Percentiles rank a stretch among this genome's conserved stretches.
These are phyloP conservation scores for Zele albiditarsus DNA, from an alignment of 2,888 invertebrate species.

Conservation along the genomic window DNA sequence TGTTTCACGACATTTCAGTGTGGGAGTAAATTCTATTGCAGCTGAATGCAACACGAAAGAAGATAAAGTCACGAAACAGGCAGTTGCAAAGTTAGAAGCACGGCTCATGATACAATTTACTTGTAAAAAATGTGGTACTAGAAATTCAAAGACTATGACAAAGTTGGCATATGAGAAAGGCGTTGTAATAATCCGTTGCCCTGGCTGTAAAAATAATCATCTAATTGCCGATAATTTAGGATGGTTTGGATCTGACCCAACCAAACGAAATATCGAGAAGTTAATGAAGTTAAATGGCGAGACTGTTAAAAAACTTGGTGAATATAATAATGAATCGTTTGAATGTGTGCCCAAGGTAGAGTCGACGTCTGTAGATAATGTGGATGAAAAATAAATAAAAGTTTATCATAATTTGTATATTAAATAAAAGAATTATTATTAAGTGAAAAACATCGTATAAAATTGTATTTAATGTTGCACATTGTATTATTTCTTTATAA, in stretches of 20 bases:
- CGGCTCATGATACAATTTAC: constrained; percentile 84
- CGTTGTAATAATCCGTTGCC: constrained; percentile 93
- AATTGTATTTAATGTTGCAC: constrained; percentile 49
- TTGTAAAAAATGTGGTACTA: constrained; percentile 89
- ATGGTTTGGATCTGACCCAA: constrained; percentile 89
- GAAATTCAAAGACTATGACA: constrained; percentile 87
- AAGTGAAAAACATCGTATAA: constrained; percentile 46
- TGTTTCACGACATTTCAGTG: not conserved
- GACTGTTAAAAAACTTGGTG: constrained; percentile 76
- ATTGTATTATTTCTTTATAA: constrained; percentile 30
- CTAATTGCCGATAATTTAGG: constrained; percentile 96
- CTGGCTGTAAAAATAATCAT: constrained; percentile 91
- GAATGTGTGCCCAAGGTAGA: constrained; percentile 74
- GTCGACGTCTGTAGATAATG: constrained; percentile 26
- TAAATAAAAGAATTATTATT: constrained; percentile 37
- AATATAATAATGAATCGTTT: constrained; percentile 73
- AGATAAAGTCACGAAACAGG: constrained; percentile 37
- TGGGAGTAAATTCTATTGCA: not conserved
- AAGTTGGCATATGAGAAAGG: constrained; percentile 90
- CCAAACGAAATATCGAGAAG: constrained; percentile 90
- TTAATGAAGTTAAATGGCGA: constrained; percentile 92
- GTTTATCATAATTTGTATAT: constrained; percentile 44
- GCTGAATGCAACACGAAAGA: not conserved
- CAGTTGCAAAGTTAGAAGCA: constrained; percentile 73
- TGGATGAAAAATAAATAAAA: constrained; percentile 32